Evolutionary conservation across 1,140 invertebrate species (phyloP).

Genomic region (Drosophila ironensis): DNA sequence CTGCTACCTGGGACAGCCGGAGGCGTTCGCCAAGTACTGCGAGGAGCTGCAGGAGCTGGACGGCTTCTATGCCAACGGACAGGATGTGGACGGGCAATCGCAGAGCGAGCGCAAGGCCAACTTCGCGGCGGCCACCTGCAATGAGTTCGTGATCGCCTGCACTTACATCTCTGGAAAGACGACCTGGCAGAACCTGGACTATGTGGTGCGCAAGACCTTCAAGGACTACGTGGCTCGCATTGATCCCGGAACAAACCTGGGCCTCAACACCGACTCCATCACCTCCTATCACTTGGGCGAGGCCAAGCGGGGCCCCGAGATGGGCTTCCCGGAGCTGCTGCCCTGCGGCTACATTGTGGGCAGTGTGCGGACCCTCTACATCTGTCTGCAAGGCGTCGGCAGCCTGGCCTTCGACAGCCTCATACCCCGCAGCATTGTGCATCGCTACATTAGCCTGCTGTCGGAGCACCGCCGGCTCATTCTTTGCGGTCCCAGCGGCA

Average conservation of each 20-base stretch:
- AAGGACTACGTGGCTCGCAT: slow-evolving; percentile 97
- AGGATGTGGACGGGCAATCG: slow-evolving; percentile 81
- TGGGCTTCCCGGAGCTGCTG: slow-evolving; percentile 91
- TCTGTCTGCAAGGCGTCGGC: slow-evolving; percentile 94
- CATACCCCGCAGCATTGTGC: slow-evolving; percentile 97
- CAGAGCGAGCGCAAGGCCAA: slow-evolving; percentile 78
- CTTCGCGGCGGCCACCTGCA: slow-evolving; percentile 79
- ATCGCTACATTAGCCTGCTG: slow-evolving; percentile 94
- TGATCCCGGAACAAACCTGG: slow-evolving; percentile 95
- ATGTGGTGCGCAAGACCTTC: slow-evolving; percentile 93
- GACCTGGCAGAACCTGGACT: slow-evolving; percentile 97
- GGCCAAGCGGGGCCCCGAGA: slow-evolving; percentile 88
- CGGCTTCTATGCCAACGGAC: slow-evolving; percentile 76
- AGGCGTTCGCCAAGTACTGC: slow-evolving; percentile 88
- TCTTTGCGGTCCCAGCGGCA: slow-evolving; percentile 97
- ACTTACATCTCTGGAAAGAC: slow-evolving; percentile 95
- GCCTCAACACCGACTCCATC: slow-evolving; percentile 93
- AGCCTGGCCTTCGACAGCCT: slow-evolving; percentile 97
- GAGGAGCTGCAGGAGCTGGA: slow-evolving; percentile 85
- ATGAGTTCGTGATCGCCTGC: slow-evolving; percentile 91
- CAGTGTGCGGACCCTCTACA: slow-evolving; percentile 90
- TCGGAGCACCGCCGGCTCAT: slow-evolving; percentile 96
- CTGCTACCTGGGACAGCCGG: slow-evolving; percentile 91
- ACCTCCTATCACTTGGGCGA: slow-evolving; percentile 96
- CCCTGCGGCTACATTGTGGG: slow-evolving; percentile 97